These are phyloP conservation scores for Lagopus muta DNA, from an alignment of 2,113 vertebrate genomes.

Conservation along the genomic window DNA sequence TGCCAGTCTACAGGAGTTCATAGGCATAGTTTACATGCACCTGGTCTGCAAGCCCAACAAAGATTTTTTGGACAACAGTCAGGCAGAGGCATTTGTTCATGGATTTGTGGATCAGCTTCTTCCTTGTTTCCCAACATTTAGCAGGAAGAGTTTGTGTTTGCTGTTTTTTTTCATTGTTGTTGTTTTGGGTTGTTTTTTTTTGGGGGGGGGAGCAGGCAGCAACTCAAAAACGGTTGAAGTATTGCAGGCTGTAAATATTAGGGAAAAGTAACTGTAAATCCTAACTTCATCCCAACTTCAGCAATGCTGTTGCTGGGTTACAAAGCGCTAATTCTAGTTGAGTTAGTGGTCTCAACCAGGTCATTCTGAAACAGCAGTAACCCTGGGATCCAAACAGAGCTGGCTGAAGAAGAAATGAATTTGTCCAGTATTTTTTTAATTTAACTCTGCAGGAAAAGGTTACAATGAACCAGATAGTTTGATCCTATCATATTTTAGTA, in stretches of 20 bases:
- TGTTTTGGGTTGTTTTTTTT: neutral
- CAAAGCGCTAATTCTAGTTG: no score
- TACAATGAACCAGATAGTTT: neutral
- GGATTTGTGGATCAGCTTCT: neutral
- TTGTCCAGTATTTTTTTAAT: neutral
- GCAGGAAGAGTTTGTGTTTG: rapidly evolving
- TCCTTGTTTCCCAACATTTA: neutral
- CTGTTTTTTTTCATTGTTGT: neutral
- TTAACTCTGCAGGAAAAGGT: neutral
- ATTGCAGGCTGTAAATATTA: neutral
- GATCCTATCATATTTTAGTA: neutral
- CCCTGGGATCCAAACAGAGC: neutral
- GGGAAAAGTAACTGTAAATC: neutral
- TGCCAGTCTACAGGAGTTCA: neutral
- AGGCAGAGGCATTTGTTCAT: neutral
- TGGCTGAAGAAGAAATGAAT: neutral
- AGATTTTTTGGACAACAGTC: neutral
- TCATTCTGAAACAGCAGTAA: neutral
- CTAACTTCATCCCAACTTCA: neutral
- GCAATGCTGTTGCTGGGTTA: no score
- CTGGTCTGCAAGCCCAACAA: neutral
- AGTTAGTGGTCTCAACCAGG: neutral
- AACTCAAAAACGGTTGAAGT: neutral
- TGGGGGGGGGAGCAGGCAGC: neutral
- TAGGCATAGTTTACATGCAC: neutral